phyloP scores from a whole-genome alignment of 2,888 invertebrate genomes.

The Cephus runcator region DNA sequence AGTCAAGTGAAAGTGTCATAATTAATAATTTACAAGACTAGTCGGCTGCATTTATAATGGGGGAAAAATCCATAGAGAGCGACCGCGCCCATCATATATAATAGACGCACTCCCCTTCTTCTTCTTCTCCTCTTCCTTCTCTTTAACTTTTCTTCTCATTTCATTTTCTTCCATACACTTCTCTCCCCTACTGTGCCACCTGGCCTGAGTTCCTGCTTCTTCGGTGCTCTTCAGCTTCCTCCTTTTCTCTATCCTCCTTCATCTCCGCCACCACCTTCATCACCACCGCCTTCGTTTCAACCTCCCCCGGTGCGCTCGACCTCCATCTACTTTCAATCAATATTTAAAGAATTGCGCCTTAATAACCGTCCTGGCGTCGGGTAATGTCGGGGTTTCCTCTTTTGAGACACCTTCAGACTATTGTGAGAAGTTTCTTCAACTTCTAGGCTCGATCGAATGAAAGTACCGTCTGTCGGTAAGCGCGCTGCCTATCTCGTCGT shows the following conservation, averaged over 20 bases:
- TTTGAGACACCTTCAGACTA: constrained; percentile 18
- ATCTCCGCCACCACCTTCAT: constrained; percentile 28
- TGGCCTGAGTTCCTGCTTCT: constrained; percentile 32
- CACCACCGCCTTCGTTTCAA: constrained; percentile 34
- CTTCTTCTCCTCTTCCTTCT: constrained; percentile 16
- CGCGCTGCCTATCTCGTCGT: no score
- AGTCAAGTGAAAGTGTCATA: constrained; percentile 10
- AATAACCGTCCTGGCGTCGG: constrained; percentile 53
- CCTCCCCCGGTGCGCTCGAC: constrained; percentile 5
- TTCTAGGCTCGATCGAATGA: no score
- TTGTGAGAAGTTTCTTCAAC: no score
- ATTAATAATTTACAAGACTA: constrained; percentile 49
- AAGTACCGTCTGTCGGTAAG: no score
- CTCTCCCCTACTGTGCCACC: not conserved
- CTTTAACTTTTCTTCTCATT: constrained; percentile 42
- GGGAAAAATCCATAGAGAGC: constrained; percentile 58
- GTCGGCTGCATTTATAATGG: constrained; percentile 53
- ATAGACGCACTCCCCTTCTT: constrained; percentile 55
- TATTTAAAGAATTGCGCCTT: constrained; percentile 65
- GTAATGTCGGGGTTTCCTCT: constrained; percentile 39
- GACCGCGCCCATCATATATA: constrained; percentile 63
- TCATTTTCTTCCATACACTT: constrained; percentile 35
- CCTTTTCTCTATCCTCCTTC: constrained; percentile 27
- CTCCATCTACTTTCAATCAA: constrained; percentile 56
- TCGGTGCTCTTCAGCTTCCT: constrained; percentile 46